Base-by-base conservation (phyloP, 2,888 invertebrate species). In the Amitus sp. region DNA sequence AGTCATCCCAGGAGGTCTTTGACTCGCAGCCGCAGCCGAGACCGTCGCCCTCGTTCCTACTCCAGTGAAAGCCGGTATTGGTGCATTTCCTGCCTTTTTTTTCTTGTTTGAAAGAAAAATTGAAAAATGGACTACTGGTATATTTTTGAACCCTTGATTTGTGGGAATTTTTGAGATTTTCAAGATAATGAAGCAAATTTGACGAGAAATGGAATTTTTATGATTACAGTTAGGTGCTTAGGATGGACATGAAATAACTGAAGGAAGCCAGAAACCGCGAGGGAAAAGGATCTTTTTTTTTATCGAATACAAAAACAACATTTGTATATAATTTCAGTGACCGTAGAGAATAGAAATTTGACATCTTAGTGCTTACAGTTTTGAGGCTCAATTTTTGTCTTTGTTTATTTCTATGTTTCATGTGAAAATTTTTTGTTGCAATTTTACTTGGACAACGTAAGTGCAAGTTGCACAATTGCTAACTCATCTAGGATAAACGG, bases 21-120 rank as follows among this genome's bases (percentile, higher is more conserved):
- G 61, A 76, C 80, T 34, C 78, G 82, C 49, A 82, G 81, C 67
- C 79, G 80, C 66, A 81, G 80, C 76, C 78, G 81, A 68, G 79
- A 80, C 65, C 80, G 80, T 66, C 81, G 80, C 65, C 80, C 82
- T 45, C 80, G 81, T 66, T 82, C 81, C 60, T 79, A 81, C 54
- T 82, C 82, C 53, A 81, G 80, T 54, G 81, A 81, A 68, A 80
- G 82, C 77, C 79, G 82, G 75, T 82, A 80, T 57, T 75, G 62
- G n/a, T n/a, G n/a, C n/a, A n/a, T n/a, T n/a, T n/a, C n/a, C n/a
- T n/a, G n/a, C n/a, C n/a, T n/a, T n/a, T n/a, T n/a, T n/a, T n/a
- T n/a, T n/a, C n/a, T n/a, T n/a, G n/a, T n/a, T n/a, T n/a, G n/a
- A n/a, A n/a, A n/a, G n/a, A n/a, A n/a, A n/a, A n/a, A n/a, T n/a